Evolutionary conservation across 2,113 vertebrate genomes (phyloP).

Genomic region (Sakesphorus luctuosus): DNA sequence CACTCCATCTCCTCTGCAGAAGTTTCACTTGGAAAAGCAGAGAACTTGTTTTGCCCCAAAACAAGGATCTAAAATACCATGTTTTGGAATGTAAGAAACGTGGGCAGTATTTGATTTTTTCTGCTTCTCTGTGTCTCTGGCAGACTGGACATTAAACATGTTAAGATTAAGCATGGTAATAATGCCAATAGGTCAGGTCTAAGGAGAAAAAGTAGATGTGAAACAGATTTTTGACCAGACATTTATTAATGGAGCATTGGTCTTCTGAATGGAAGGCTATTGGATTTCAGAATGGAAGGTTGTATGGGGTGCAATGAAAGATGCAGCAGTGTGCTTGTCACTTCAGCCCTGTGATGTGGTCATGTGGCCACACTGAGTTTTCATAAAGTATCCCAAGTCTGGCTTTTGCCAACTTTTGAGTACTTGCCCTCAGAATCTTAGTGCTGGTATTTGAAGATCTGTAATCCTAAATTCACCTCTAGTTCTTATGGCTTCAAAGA

Average conservation of each 20-base stretch:
- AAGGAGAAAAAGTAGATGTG: neutral
- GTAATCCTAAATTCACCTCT: neutral
- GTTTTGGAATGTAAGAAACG: neutral
- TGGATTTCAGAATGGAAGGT: neutral
- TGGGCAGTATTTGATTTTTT: neutral
- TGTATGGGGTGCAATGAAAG: neutral
- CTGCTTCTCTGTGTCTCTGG: neutral
- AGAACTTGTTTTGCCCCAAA: neutral
- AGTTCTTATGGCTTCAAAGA: neutral
- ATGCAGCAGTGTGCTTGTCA: neutral
- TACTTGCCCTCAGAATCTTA: neutral
- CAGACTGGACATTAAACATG: accelerated
- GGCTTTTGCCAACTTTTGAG: neutral
- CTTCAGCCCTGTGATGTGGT: neutral
- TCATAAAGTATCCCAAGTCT: neutral
- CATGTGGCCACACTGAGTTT: neutral
- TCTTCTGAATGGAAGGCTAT: neutral
- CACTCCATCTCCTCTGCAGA: neutral
- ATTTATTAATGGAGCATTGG: neutral
- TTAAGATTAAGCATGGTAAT: neutral
- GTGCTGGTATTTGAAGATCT: neutral
- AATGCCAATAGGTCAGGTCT: neutral
- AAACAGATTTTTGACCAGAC: neutral
- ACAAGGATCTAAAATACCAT: accelerated
- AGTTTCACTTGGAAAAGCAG: neutral